phyloP scores from a whole-genome alignment of 2,888 invertebrate genomes.

The Melieria picta region DNA sequence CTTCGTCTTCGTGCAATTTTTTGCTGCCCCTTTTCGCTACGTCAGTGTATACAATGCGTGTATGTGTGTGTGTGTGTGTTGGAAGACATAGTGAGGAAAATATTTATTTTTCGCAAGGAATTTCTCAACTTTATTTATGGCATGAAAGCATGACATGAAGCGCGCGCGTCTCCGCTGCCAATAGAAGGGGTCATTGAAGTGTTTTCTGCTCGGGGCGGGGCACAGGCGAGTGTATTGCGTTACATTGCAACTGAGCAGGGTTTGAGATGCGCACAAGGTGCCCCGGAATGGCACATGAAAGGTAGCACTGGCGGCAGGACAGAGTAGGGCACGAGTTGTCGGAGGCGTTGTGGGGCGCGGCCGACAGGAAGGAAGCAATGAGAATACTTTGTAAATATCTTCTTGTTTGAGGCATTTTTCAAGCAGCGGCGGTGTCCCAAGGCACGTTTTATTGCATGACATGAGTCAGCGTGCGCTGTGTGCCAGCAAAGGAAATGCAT shows the following conservation, averaged over 20 bases:
- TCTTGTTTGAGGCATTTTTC: slow-evolving; percentile 34
- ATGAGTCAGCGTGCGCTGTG: too few species aligned
- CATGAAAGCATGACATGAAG: slow-evolving; percentile 21
- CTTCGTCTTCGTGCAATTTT: neutral
- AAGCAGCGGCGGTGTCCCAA: too few species aligned
- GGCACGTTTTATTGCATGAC: too few species aligned
- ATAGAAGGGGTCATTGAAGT: too few species aligned
- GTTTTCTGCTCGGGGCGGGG: too few species aligned
- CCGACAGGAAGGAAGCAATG: slow-evolving; percentile 64
- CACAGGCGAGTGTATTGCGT: neutral
- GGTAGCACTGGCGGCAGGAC: neutral
- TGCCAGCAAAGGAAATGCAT: too few species aligned
- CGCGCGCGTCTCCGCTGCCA: too few species aligned
- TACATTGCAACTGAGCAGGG: neutral
- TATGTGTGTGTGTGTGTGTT: neutral
- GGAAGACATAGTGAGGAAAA: neutral
- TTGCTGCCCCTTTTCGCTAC: neutral
- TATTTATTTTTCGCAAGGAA: slow-evolving; percentile 26
- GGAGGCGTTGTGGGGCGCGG: slow-evolving; percentile 24
- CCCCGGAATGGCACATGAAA: too few species aligned
- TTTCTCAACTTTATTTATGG: slow-evolving; percentile 46
- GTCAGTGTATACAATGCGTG: too few species aligned
- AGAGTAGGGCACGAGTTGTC: neutral
- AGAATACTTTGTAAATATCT: slow-evolving; percentile 65
- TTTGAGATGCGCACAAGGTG: neutral